These are phyloP conservation scores for Pogonocichla stellata DNA, from an alignment of 2,113 vertebrate species.

Conservation along the genomic window DNA sequence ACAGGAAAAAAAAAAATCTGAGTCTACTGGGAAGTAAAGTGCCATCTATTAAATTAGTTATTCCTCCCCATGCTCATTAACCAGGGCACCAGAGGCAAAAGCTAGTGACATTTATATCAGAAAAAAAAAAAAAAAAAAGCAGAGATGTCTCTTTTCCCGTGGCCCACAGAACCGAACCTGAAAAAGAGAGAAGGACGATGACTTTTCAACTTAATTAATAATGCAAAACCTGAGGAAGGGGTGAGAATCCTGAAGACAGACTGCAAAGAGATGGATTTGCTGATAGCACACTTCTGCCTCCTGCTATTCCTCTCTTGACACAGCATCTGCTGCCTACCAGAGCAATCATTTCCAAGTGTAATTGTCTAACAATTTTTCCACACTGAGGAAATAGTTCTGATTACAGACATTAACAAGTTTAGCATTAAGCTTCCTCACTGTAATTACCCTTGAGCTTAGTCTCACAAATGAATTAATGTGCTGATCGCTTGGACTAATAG, in stretches of 20 bases:
- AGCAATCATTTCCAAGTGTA: conserved; percentile 73
- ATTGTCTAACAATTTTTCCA: conserved; percentile 80
- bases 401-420: conserved; percentile 80
- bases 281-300: conserved; percentile 48
- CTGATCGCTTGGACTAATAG: conserved; percentile 76
- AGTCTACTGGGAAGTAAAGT: background rate
- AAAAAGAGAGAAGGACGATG: background rate
- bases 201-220: conserved; percentile 18
- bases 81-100: background rate
- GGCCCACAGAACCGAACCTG: background rate
- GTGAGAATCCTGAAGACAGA: background rate
- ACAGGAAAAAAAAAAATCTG: background rate
- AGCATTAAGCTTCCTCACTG: conserved; percentile 76
- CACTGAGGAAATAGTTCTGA: conserved; percentile 78
- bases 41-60: background rate
- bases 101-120: background rate
- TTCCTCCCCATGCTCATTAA: background rate
- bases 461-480: conserved; percentile 83
- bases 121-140: background rate
- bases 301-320: conserved; percentile 66
- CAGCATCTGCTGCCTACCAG: conserved; percentile 61
- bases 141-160: background rate
- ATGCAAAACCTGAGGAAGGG: background rate
- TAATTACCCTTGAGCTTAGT: conserved; percentile 83
- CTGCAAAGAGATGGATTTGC: conserved; percentile 12